Base-by-base conservation (phyloP, 2,113 vertebrate species). In the Planiliza haematocheilus region DNA sequence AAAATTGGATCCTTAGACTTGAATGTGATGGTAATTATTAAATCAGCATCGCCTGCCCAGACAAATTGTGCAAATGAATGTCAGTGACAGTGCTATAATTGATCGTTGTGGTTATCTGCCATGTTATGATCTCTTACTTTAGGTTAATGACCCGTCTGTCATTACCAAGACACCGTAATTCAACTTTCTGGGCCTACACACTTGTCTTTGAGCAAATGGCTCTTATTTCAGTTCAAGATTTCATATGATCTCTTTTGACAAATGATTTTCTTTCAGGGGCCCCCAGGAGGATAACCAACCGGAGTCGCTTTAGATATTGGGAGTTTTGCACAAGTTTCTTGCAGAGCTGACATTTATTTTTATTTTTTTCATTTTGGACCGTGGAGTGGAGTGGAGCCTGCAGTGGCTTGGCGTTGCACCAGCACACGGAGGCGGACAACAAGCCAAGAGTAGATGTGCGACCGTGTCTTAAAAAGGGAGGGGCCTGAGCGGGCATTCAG, bases 221-320 rank as follows among this genome's bases (percentile, higher is more conserved):
- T 60, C 86, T 70, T 38, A 88, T 90, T 91, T 79, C 93, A 95
- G 94, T 96, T 95, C 92, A 96, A 95, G 93, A 91, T 95, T 95
- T 95, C 93, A 92, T 95, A 91, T 93, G 94, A 97, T 96, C 89
- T 88, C 85, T 95, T 82, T 85, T 94, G 95, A 96, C 95, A 95
- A 91, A 94, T 93, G 92, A 94, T 95, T 95, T 94, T 93, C 94
- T 95, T 95, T 90, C 93, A 90, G 94, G 93, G 95, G 94, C 92
- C 95, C 91, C 82, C 91, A 83, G 74, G 94, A 95, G 95, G 93
- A 95, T 94, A 94, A 95, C 95, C 94, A 95, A 95, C 39, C 89
- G 89, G 84, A 91, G 92, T 91, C 91, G 84, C 93, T 95, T 92
- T 95, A n/a, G 2, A 30, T 49, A 7, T 46, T 36, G 8, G 17